phyloP scores from a whole-genome alignment of 1,140 invertebrate genomes.

The Thaumatotibia leucotreta region DNA sequence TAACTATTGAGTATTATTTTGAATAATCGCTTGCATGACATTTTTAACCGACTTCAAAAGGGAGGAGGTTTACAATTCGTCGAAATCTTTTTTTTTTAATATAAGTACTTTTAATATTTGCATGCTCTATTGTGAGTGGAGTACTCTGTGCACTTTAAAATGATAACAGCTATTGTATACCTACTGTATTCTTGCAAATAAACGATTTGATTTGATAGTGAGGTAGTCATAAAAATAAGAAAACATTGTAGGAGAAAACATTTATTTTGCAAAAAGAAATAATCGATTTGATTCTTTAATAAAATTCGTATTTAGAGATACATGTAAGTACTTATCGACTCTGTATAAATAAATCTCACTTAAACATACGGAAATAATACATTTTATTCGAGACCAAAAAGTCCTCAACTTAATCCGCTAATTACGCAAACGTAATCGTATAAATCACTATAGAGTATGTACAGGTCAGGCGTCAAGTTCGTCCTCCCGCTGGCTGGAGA shows the following conservation, averaged over 20 bases:
- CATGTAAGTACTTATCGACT: constrained; percentile 71
- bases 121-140: too few species aligned
- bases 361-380: constrained; percentile 72
- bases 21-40: too few species aligned
- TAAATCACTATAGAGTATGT: constrained; percentile 63
- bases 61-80: too few species aligned
- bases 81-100: too few species aligned
- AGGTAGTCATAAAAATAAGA: not conserved
- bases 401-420: constrained; percentile 42
- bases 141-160: too few species aligned
- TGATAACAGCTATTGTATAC: too few species aligned
- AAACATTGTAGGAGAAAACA: constrained; percentile 56
- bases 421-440: constrained; percentile 61
- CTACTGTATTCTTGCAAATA: too few species aligned
- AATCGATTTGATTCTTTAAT: constrained; percentile 56
- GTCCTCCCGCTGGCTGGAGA: constrained; percentile 89
- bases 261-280: constrained; percentile 73
- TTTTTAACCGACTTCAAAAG: too few species aligned
- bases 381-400: constrained; percentile 70
- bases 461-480: constrained; percentile 73
- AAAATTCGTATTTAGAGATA: constrained; percentile 74
- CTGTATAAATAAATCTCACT: constrained; percentile 76
- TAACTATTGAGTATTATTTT: too few species aligned
- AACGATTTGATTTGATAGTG: too few species aligned
- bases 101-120: too few species aligned